Evolutionary conservation across 2,113 vertebrate species (phyloP), one percentile per base, ranked within the genome.

Genomic region (Corydoras sp.): DNA sequence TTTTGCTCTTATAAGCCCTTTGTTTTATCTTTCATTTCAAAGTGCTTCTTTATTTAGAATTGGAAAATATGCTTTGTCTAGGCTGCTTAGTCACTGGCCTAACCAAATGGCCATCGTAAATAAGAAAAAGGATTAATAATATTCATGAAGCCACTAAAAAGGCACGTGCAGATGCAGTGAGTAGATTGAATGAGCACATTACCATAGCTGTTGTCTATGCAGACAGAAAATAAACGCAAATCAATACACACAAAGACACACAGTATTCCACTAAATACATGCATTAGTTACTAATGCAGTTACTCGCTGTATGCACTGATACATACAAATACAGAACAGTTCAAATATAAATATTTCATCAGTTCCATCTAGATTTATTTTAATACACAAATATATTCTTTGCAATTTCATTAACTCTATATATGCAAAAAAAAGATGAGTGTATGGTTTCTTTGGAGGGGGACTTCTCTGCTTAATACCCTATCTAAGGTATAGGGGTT

Each of bases 111-210:
- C 72, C 43, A 13, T 54, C 58, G 77, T 55, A 71, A 78, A 70
- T 15, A 59, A 73, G 48, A 72, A 61, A 71, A 67, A 60, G 69
- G 70, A 64, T 71, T 68, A 62, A 63, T 76, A 69, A 77, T 75
- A 80, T 81, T 80, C 77, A 80, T 76, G 68, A 79, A 73, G 68
- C 65, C 43, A 65, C 59, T 74, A 58, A 76, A 68, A 68, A 76
- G 56, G 63, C 67, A 65, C 50, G 61, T 58, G 43, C 80, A 76
- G 76, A 82, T 74, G 73, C 73, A 58, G 18, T 63, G 56, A 58
- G 73, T 43, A 73, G 51, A 71, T 32, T 69, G 73, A 79, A 81
- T 79, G 64, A 62, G 18, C 51, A 59, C 63, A 79, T 81, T 79
- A 76, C 71, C 73, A 74, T 76, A 76, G 68, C 80, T 74, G 73